Evolutionary conservation across 1,140 invertebrate genomes (phyloP).

Genomic region (Papilio polyxenes): DNA sequence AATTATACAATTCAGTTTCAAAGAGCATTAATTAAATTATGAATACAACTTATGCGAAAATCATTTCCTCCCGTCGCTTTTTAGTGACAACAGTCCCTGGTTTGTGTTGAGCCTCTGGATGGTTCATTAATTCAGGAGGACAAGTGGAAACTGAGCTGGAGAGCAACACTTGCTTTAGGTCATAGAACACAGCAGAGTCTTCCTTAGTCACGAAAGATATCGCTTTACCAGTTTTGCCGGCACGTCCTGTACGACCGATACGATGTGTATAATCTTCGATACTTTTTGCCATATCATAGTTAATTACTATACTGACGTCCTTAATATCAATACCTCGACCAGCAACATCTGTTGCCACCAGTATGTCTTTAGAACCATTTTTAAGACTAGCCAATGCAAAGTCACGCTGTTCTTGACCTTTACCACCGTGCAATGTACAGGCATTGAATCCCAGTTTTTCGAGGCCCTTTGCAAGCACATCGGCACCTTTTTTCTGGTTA

Average conservation of each 20-base stretch:
- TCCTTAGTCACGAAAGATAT: slow-evolving; percentile 99
- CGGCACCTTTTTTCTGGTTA: slow-evolving; percentile 99
- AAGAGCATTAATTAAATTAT: slow-evolving; percentile 2
- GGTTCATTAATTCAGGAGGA: slow-evolving; percentile 98
- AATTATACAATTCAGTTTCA: background rate
- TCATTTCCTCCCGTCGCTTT: slow-evolving; percentile 96
- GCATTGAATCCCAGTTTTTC: slow-evolving; percentile 99
- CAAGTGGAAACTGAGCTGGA: slow-evolving; percentile 96
- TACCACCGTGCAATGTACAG: slow-evolving; percentile 98
- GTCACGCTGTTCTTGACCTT: slow-evolving; percentile 99
- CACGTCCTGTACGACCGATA: slow-evolving; percentile 99
- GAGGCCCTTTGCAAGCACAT: slow-evolving; percentile 97
- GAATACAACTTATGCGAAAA: slow-evolving; percentile 87
- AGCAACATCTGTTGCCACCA: slow-evolving; percentile 99
- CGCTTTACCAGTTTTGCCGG: slow-evolving; percentile 97
- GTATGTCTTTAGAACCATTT: slow-evolving; percentile 96
- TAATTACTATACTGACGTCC: slow-evolving; percentile 98
- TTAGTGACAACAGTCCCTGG: slow-evolving; percentile 98
- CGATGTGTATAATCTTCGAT: slow-evolving; percentile 99
- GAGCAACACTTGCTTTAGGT: slow-evolving; percentile 95
- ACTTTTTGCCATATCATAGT: slow-evolving; percentile 99
- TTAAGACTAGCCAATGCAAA: slow-evolving; percentile 98
- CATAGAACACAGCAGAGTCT: slow-evolving; percentile 97
- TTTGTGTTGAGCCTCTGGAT: slow-evolving; percentile 99
- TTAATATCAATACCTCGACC: slow-evolving; percentile 99